phyloP scores from a whole-genome alignment of 2,113 vertebrate genomes.

The Electrona antarctica region DNA sequence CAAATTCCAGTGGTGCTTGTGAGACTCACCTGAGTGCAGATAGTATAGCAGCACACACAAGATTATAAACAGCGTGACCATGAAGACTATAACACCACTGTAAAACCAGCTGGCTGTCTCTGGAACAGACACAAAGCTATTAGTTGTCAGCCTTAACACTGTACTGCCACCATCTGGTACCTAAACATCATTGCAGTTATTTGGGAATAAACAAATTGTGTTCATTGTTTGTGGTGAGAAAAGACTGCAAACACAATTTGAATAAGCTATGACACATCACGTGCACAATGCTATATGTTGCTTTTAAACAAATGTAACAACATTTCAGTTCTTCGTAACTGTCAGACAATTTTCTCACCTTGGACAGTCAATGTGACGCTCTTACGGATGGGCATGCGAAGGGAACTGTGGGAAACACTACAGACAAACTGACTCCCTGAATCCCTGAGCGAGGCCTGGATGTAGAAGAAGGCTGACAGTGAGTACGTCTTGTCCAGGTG shows the following conservation, averaged over 20 bases:
- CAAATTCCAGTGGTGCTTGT: not conserved
- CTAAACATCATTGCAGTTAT: not conserved
- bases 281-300: too few species aligned
- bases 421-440: conserved; percentile 71
- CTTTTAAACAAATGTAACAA: not conserved
- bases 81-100: conserved; percentile 26
- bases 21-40: conserved; percentile 61
- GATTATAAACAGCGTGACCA: conserved; percentile 33
- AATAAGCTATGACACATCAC: not conserved
- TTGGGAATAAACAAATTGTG: not conserved
- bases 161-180: conserved; percentile 52
- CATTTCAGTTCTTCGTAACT: not conserved
- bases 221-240: not conserved
- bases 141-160: not conserved
- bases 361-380: conserved; percentile 72
- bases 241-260: too few species aligned
- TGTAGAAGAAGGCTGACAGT: conserved; percentile 75
- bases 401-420: conserved; percentile 74
- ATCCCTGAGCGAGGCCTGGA: conserved; percentile 58
- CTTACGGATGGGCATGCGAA: conserved; percentile 73
- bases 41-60: conserved; percentile 37
- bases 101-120: conserved; percentile 52
- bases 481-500: conserved; percentile 76
- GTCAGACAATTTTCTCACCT: conserved; percentile 61
- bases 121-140: conserved; percentile 33